Evolutionary conservation across 2,113 vertebrate species (phyloP), one percentile per base, ranked within the genome.

Genomic region (Paralichthys olivaceus): DNA sequence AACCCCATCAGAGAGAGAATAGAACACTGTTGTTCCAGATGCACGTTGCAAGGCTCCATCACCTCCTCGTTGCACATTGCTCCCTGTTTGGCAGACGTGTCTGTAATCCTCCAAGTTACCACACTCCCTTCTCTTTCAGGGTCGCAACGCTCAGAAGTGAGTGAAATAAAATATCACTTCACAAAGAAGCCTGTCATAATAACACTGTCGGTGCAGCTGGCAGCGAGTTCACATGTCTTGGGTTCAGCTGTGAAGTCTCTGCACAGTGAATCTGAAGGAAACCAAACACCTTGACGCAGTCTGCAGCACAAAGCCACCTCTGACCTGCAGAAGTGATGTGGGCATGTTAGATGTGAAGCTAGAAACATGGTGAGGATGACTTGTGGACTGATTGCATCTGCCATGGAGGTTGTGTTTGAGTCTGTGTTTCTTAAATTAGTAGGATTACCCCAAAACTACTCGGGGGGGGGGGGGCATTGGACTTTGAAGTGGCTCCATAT

Each of bases 21-120:
- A n/a, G 12, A 45, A 32, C 45, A 47, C 45, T 49, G 2, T 19
- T 49, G 45, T 49, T 19, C 5, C 5, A 17, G 45, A 19, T 49
- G 45, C 19, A 15, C 6, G 17, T 49, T 15, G 15, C 17, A 2
- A 26, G 22, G 19, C 60, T 62, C 25, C 13, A 2, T 71, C 51
- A 5, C n/a, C 43, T 32, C 47, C 69, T 60, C 20, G 22, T 8
- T 51, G 59, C 69, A 19, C 56, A 20, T 1, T 12, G n/a, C 29
- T 72, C 49, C 6, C 6, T 20, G 20, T 29, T 69, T 68, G 43
- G 29, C 28, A 69, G 2, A 66, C 55, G 15, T 14, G 12, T 23
- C 19, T 65, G 45, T 22, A 79, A 49, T 69, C 8, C 32, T 63
- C 66, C 58, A 12, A 20, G 19, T 45, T 67, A 22, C 55, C 12